phyloP scores from a whole-genome alignment of 2,888 invertebrate species.

The Eristalinus sepulchralis region DNA sequence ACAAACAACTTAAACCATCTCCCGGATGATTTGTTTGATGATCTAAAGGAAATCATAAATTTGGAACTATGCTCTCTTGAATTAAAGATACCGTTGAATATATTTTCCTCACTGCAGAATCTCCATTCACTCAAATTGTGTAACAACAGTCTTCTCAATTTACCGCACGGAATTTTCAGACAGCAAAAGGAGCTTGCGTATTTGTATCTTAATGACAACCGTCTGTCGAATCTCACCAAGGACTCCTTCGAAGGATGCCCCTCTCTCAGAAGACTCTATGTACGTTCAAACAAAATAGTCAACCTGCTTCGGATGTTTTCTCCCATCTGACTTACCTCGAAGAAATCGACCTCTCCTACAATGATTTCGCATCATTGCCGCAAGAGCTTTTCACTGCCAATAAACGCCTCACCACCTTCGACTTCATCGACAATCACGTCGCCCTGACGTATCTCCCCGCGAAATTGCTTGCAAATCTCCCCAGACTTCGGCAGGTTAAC shows the following conservation, averaged over 20 bases:
- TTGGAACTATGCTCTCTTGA: constrained; percentile 85
- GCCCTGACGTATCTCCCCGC: constrained; percentile 83
- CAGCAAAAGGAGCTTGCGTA: constrained; percentile 83
- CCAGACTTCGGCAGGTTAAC: constrained; percentile 83
- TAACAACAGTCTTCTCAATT: constrained; percentile 83
- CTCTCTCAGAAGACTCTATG: constrained; percentile 85
- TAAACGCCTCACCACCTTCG: constrained; percentile 82
- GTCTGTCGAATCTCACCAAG: constrained; percentile 84
- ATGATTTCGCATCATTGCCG: constrained; percentile 85
- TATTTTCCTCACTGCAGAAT: constrained; percentile 83
- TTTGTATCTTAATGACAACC: constrained; percentile 87
- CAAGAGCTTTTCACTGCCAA: constrained; percentile 83
- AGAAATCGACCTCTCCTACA: constrained; percentile 85
- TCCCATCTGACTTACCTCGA: constrained; percentile 84
- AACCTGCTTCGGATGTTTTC: constrained; percentile 85
- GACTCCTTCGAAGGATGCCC: constrained; percentile 85
- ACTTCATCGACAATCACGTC: constrained; percentile 83
- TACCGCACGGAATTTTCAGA: constrained; percentile 84
- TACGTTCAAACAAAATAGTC: constrained; percentile 85
- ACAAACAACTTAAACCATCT: constrained; percentile 74
- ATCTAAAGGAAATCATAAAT: constrained; percentile 84
- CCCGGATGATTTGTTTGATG: constrained; percentile 84
- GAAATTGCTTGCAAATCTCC: constrained; percentile 84
- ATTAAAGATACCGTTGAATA: constrained; percentile 82
- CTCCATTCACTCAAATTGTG: too few relatives aligned